Evolutionary conservation across 2,888 invertebrate species (phyloP).

Genomic region (Cephalotes varians): DNA sequence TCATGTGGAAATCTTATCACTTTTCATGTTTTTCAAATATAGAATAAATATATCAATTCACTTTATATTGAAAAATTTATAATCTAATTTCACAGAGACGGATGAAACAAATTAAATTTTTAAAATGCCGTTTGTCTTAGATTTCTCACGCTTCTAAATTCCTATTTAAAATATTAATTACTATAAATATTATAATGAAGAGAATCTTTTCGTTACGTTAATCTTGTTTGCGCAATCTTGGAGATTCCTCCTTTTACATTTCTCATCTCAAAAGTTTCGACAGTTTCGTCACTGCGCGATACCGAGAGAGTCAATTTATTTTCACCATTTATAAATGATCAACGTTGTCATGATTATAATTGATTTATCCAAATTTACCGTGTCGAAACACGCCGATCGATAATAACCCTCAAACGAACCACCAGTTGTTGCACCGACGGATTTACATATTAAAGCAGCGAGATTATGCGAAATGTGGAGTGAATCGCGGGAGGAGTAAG

Average conservation of each 20-base stretch:
- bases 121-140: neutral
- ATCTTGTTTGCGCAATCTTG: neutral
- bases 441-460: conserved; percentile 71
- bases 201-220: neutral
- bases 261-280: conserved; percentile 1
- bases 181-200: neutral
- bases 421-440: conserved; percentile 65
- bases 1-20: neutral
- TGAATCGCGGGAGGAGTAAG: conserved; percentile 28
- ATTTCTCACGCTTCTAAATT: neutral
- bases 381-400: conserved; percentile 41
- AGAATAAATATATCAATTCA: neutral
- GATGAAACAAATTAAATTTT: neutral
- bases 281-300: neutral
- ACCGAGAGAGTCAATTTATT: conserved; percentile 22
- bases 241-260: neutral
- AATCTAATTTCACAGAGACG: neutral
- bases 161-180: neutral
- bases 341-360: conserved; percentile 43
- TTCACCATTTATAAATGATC: conserved; percentile 36
- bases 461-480: conserved; percentile 68
- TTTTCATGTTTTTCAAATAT: neutral
- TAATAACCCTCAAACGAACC: conserved; percentile 68
- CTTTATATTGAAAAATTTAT: neutral
- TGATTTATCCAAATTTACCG: conserved; percentile 53